Evolutionary conservation across 2,797 vertebrate genomes (phyloP).

Genomic region (Silurus lanzhouensis): DNA sequence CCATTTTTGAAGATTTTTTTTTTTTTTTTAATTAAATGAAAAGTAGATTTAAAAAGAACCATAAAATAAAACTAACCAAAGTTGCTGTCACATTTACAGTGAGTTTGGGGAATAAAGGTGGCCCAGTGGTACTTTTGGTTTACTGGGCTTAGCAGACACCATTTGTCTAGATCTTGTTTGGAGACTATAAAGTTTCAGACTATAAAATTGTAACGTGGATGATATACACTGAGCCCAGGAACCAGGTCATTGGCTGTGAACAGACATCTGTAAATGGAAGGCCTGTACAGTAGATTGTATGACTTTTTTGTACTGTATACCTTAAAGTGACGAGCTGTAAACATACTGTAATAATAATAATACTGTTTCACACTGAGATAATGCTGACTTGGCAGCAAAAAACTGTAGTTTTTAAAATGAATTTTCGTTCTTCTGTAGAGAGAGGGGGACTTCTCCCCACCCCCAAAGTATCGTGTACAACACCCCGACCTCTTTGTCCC

Average conservation of each 20-base stretch:
- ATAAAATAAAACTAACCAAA: conserved; percentile 88
- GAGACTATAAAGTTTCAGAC: conserved; percentile 88
- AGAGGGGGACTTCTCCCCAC: conserved; percentile 89
- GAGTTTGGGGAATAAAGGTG: conserved; percentile 90
- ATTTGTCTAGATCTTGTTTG: conserved; percentile 75
- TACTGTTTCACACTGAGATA: conserved; percentile 95
- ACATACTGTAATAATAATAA: conserved; percentile 96
- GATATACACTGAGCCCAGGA: conserved; percentile 87
- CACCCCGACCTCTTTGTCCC: conserved; percentile 99
- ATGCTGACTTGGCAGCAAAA: conserved; percentile 92
- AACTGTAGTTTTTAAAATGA: conserved; percentile 99
- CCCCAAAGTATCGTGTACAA: conserved; percentile 99
- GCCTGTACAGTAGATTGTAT: conserved; percentile 99
- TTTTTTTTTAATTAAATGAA: conserved; percentile 76
- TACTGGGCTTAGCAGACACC: conserved; percentile 66
- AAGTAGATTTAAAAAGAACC: conserved; percentile 57
- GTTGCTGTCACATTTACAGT: conserved; percentile 99
- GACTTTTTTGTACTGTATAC: conserved; percentile 97
- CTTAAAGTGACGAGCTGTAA: conserved; percentile 70
- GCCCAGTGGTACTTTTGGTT: conserved; percentile 73
- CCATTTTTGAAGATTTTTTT: conserved; percentile 84
- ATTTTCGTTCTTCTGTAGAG: conserved; percentile 95
- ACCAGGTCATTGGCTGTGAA: conserved; percentile 89
- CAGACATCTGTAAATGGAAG: conserved; percentile 87
- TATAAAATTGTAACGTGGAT: conserved; percentile 84